These are phyloP conservation scores for Morone chrysops DNA, from an alignment of 2,113 vertebrate species.

Conservation along the genomic window DNA sequence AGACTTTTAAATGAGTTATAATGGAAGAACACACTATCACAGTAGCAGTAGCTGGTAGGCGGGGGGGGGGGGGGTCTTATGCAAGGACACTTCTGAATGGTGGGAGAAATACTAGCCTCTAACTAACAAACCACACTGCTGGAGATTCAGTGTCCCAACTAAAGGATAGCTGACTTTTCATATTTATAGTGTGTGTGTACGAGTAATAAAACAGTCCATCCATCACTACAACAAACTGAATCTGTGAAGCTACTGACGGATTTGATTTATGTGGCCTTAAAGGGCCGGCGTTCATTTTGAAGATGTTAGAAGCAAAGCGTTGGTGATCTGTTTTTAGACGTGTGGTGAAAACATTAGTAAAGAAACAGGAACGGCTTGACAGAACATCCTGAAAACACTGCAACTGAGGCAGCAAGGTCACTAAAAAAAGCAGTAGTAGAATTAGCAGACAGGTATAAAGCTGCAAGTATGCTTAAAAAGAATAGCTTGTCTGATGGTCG, in stretches of 20 bases:
- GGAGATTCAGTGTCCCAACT: neutral
- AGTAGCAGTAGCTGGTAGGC: neutral
- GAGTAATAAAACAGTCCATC: neutral
- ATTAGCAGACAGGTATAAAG: neutral
- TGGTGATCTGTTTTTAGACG: no score
- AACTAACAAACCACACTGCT: neutral
- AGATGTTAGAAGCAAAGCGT: no score
- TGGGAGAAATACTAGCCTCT: neutral
- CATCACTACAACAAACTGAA: conserved; percentile 28
- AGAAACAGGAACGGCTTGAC: neutral
- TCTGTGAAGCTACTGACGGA: conserved; percentile 7
- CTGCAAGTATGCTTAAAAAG: neutral
- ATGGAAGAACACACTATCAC: neutral
- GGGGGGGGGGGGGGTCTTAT: neutral
- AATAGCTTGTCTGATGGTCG: neutral
- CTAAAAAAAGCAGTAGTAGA: neutral
- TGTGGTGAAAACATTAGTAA: neutral
- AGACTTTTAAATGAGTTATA: conserved; percentile 16
- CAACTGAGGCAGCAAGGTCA: neutral
- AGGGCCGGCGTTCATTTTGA: no score
- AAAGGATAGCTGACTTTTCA: neutral
- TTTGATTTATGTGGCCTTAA: neutral
- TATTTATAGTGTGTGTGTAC: neutral
- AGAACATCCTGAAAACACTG: no score
- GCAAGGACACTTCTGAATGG: neutral